phyloP scores from a whole-genome alignment of 2,888 invertebrate genomes.

The Lithophane socia region DNA sequence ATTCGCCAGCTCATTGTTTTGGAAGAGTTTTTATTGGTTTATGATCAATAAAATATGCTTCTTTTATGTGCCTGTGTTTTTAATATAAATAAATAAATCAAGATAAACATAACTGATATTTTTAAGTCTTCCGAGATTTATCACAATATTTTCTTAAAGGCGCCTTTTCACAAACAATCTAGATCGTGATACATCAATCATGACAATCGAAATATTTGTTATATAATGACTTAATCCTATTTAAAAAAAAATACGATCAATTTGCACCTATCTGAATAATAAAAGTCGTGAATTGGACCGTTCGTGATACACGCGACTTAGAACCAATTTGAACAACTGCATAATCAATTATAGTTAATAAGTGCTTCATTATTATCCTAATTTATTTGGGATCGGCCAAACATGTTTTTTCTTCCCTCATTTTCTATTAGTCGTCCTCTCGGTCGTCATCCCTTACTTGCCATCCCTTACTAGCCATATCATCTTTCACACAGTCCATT shows the following conservation, averaged over 20 bases:
- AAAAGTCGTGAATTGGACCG: constrained; percentile 16
- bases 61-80: not conserved
- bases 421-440: not conserved
- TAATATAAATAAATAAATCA: too few relatives aligned
- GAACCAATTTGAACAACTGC: not conserved
- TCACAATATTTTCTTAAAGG: not conserved
- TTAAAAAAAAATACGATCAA: not conserved
- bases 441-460: not conserved
- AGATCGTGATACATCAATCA: constrained; percentile 20
- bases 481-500: not conserved
- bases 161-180: not conserved
- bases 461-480: not conserved
- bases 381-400: not conserved
- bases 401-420: not conserved
- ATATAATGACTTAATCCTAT: constrained; percentile 6
- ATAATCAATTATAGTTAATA: not conserved
- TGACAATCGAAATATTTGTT: constrained; percentile 24
- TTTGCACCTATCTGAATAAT: constrained; percentile 5
- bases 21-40: constrained; percentile 4
- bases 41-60: constrained; percentile 22
- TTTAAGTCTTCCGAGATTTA: not conserved
- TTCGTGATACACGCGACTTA: constrained; percentile 8
- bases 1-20: constrained; percentile 8
- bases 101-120: constrained; percentile 4
- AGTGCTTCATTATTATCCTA: not conserved